Percentiles rank a stretch among this genome's conserved stretches.
phyloP scores from a whole-genome alignment of 2,113 vertebrate species.

The Pandion haliaetus region DNA sequence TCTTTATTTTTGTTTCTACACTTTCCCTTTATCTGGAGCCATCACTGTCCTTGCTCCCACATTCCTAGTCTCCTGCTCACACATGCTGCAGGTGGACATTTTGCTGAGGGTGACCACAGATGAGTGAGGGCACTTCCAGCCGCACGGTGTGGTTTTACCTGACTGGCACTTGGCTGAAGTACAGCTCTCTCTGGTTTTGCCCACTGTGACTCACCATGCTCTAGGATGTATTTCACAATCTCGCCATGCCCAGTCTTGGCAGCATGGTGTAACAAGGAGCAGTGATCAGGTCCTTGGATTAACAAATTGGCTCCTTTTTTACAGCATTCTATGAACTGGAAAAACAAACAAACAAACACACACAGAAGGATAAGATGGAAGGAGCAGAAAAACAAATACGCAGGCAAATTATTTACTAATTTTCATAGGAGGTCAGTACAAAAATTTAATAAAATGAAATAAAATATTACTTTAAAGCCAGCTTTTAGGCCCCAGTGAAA shows the following conservation, averaged over 20 bases:
- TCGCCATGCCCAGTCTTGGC: slow-evolving; percentile 84
- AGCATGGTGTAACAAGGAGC: slow-evolving; percentile 88
- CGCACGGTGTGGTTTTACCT: accelerated
- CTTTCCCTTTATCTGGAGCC: background rate
- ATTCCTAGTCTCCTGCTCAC: background rate
- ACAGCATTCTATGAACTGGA: slow-evolving; percentile 86
- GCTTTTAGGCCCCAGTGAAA: background rate
- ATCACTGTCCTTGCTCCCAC: background rate
- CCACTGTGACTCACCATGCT: slow-evolving; percentile 81
- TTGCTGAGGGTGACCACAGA: background rate
- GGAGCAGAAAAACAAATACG: background rate
- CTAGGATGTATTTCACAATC: slow-evolving; percentile 88
- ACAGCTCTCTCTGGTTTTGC: background rate
- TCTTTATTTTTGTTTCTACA: background rate
- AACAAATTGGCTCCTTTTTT: slow-evolving; percentile 86
- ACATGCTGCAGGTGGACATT: background rate
- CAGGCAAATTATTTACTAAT: background rate
- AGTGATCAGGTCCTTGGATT: slow-evolving; percentile 85
- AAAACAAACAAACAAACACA: background rate
- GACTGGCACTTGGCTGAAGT: background rate
- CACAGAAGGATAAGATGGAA: background rate
- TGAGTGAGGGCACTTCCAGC: background rate
- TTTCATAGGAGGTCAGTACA: background rate
- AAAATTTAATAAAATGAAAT: background rate
- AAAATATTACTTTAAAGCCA: background rate